Evolutionary conservation across 2,113 vertebrate species (phyloP), one percentile per base, ranked within the genome.

Genomic region (Bambusicola thoracicus): DNA sequence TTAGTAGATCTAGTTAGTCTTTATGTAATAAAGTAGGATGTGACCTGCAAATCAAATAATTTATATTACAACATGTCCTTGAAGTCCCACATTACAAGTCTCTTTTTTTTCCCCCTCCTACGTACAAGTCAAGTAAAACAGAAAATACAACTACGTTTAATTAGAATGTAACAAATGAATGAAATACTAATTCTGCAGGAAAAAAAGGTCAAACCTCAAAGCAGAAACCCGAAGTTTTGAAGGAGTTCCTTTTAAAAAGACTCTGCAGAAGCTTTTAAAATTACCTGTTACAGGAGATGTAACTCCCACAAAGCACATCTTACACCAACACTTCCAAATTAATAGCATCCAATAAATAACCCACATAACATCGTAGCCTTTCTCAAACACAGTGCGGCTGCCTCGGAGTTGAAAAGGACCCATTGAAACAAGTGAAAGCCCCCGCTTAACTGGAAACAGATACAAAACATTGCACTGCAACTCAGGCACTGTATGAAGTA

Each of bases 1-100:
- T 98, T 98, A 98, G 97, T 96, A 95, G 96, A 95, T 97, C 96
- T 96, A 96, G 79, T 97, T 97, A 97, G 94, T 97, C 97, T 96
- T 97, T 96, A 93, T 96, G 95, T 97, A 97, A 98, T 98, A 97
- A 98, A 98, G 97, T 81, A 95, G 91, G 96, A 98, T 98, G 97
- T 97, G 97, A 97, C 95, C 97, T 97, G 97, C 93, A 97, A 98
- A 97, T 98, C 97, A 97, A 98, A 97, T 97, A 97, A 96, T 95
- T 95, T 97, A 97, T 96, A 95, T 89, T 96, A 94, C 93, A 96
- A 94, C 81, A 95, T 85, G 89, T 97, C 96, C 92, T 96, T 95
- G 95, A 96, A 95, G 94, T 96, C 81, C 88, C 79, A 78, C 81
- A 72, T 90, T 83, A 86, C 65, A 77, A 48, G 44, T 79, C 36